A percentile compares a stretch with the other conserved stretches of the same genome.
Conservation (phyloP, 2,888 invertebrate genomes). For the Caenorhabditis angaria region DNA sequence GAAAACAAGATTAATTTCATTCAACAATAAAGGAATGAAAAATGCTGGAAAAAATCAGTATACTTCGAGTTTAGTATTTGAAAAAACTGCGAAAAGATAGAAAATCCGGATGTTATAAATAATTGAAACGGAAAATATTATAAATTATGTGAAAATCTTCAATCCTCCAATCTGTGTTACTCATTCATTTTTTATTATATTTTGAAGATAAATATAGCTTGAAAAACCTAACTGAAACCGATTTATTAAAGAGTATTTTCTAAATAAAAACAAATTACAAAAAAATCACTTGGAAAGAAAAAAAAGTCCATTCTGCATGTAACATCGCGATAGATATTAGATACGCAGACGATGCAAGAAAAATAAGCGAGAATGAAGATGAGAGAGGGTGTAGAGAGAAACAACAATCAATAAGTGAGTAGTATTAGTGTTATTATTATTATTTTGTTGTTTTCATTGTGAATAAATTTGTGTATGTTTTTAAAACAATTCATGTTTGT, state of each 20-base stretch:
- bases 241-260: too few species aligned
- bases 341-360: neutral
- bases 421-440: slow-evolving; percentile 1
- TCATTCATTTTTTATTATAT: too few species aligned
- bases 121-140: slow-evolving; percentile 1
- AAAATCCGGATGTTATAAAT: slow-evolving; percentile 7
- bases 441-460: neutral
- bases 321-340: neutral
- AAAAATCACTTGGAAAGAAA: slow-evolving; percentile 6
- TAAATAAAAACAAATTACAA: slow-evolving; percentile 3
- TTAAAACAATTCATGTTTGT: neutral
- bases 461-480: neutral
- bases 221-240: too few species aligned
- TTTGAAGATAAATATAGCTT: too few species aligned
- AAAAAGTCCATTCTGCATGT: slow-evolving; percentile 6
- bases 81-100: neutral
- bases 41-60: too few species aligned
- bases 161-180: too few species aligned
- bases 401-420: neutral
- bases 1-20: too few species aligned
- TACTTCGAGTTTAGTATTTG: neutral
- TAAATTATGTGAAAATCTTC: neutral
- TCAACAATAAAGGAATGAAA: too few species aligned
- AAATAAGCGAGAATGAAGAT: neutral
- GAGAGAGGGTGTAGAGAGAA: neutral